Evolutionary conservation across 2,113 vertebrate genomes (phyloP), one percentile per base, ranked within the genome.

Genomic region (Scatophagus argus): DNA sequence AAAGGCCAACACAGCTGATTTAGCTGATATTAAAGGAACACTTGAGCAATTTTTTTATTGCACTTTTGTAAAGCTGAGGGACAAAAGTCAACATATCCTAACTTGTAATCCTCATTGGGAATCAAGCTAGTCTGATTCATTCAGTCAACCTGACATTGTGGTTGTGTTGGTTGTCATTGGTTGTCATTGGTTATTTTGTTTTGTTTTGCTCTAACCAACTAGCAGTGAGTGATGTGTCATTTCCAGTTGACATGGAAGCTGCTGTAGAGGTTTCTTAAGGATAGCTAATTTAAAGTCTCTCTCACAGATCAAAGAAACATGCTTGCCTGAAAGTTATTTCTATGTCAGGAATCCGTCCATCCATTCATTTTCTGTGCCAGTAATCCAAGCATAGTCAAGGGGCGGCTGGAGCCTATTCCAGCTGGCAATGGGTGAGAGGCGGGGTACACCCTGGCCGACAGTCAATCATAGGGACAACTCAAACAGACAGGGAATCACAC

Each of bases 1-100:
- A 51, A n/a, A 19, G 69, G 64, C 71, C 54, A 25, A 71, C 13
- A 0, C 38, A 55, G 31, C 70, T 65, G 51, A 47, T 60, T 49
- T 36, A 4, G 10, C 9, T 76, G 46, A 47, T 71, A 68, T 43
- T 46, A 52, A 67, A 61, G 10, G 10, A 47, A 1, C 17, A 14
- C 12, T 32, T 52, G 12, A 60, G 8, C 5, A 11, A 8, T 44
- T 19, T 65, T n/a, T 21, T 59, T 72, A 17, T 49, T 54, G 38
- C 13, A 72, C 4, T 9, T 29, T 1, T 19, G 38, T 38, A 29
- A 77, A 55, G 61, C 55, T 61, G 6, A 76, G 16, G 23, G 9
- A 13, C 34, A 60, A 4, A 56, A 16, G 52, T 7, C 44, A 29
- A 7, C 5, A 14, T 29, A 16, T 54, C 25, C 51, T 54, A 12